Percentiles rank a stretch among this genome's conserved stretches.
Evolutionary conservation across 2,888 invertebrate genomes (phyloP).

Genomic region (Leptopilina syphax): DNA sequence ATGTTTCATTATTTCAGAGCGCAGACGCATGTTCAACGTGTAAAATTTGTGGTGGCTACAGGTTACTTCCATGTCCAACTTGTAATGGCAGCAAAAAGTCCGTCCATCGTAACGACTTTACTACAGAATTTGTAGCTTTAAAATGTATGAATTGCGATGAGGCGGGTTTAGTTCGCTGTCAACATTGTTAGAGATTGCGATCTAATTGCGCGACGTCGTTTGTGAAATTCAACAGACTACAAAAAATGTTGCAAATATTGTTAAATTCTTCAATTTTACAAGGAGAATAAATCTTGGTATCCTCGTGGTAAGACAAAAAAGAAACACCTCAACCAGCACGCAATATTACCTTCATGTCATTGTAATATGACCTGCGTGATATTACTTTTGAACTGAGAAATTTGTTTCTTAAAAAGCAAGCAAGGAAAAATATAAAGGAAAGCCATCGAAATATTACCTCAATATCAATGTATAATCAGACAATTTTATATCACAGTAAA

Average conservation of each 20-base stretch:
- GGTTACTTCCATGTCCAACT: conserved; percentile 91
- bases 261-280: background rate
- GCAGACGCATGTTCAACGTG: conserved; percentile 89
- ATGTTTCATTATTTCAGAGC: conserved; percentile 79
- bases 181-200: conserved; percentile 82
- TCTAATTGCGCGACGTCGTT: background rate
- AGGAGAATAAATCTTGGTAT: no score
- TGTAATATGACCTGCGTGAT: no score
- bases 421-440: no score
- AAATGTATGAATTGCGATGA: conserved; percentile 98
- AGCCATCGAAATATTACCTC: no score
- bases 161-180: conserved; percentile 94
- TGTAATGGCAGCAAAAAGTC: conserved; percentile 99
- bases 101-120: conserved; percentile 95
- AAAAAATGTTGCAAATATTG: background rate
- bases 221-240: background rate
- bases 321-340: no score
- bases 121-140: conserved; percentile 94
- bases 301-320: no score
- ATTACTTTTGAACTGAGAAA: no score
- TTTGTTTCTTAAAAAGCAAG: no score
- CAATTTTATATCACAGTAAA: no score
- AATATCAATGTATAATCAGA: no score
- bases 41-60: conserved; percentile 93
- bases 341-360: no score